Percentiles rank a stretch among this genome's conserved stretches.
phyloP scores from a whole-genome alignment of 2,113 vertebrate species.

The Leucopsar rothschildi region DNA sequence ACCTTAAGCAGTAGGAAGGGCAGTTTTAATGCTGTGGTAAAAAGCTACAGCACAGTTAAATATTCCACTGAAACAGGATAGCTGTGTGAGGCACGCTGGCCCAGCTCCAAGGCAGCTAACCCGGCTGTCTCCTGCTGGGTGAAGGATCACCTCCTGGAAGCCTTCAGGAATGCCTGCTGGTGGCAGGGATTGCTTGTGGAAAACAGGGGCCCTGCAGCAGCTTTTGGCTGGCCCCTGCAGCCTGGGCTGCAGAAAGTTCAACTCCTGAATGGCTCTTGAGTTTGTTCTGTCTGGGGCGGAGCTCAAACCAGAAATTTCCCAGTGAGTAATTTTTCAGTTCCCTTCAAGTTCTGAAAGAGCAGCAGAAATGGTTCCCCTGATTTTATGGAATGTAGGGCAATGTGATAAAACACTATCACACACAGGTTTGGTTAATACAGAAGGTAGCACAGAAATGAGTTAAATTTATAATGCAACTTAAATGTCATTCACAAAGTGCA shows the following conservation, averaged over 20 bases:
- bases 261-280: neutral
- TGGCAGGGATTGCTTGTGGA: neutral
- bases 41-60: neutral
- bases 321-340: neutral
- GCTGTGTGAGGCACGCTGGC: neutral
- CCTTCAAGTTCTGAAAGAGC: neutral
- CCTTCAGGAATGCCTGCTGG: neutral
- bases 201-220: neutral
- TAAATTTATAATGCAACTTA: neutral
- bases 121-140: neutral
- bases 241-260: neutral
- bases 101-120: neutral
- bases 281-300: neutral
- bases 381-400: neutral
- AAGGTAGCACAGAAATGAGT: neutral
- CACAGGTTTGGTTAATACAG: neutral
- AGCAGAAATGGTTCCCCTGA: neutral
- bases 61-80: slow-evolving; percentile 20
- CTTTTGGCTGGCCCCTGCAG: neutral
- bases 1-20: neutral
- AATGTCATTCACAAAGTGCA: neutral
- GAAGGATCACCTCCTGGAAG: slow-evolving; percentile 26
- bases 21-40: neutral
- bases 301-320: neutral
- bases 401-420: neutral